Percentiles rank a stretch among this genome's conserved stretches.
phyloP scores from a whole-genome alignment of 2,888 invertebrate species.

The Perizoma affinitatum region DNA sequence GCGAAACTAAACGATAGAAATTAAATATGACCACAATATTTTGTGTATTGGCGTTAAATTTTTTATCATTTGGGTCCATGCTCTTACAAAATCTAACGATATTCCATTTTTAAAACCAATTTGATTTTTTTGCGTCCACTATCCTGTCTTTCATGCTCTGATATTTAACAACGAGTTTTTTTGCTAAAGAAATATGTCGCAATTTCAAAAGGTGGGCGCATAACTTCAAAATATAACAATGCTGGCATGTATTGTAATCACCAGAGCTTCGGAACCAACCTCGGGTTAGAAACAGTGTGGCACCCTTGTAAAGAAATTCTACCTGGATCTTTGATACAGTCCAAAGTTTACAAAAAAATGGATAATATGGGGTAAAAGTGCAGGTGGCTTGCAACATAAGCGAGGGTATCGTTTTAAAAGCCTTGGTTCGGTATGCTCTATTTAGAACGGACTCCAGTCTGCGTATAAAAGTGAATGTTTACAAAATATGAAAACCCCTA shows the following conservation, averaged over 20 bases:
- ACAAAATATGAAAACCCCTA: too few relatives aligned
- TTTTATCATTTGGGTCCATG: too few relatives aligned
- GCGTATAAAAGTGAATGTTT: too few relatives aligned
- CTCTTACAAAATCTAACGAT: too few relatives aligned
- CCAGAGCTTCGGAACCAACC: slow-evolving; percentile 5
- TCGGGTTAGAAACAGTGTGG: slow-evolving; percentile 6
- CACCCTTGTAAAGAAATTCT: slow-evolving; percentile 30
- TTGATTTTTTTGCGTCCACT: slow-evolving; percentile 15
- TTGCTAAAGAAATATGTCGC: slow-evolving; percentile 24
- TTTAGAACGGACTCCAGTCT: too few relatives aligned
- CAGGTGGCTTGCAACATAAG: slow-evolving; percentile 29
- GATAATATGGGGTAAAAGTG: slow-evolving; percentile 24
- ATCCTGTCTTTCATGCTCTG: slow-evolving; percentile 24
- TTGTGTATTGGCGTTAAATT: too few relatives aligned
- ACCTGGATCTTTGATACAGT: slow-evolving; percentile 38
- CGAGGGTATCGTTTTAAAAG: slow-evolving; percentile 18
- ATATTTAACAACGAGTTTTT: slow-evolving; percentile 3
- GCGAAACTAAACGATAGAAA: too few relatives aligned
- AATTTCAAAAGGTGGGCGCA: slow-evolving; percentile 19
- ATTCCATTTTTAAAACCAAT: too few relatives aligned
- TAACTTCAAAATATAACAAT: slow-evolving; percentile 18
- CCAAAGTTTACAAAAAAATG: slow-evolving; percentile 27
- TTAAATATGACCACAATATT: too few relatives aligned
- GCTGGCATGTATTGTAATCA: slow-evolving; percentile 15
- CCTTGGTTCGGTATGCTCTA: too few relatives aligned